Evolutionary conservation across 2,113 vertebrate species (phyloP).

Genomic region (Brienomyrus brachyistius): DNA sequence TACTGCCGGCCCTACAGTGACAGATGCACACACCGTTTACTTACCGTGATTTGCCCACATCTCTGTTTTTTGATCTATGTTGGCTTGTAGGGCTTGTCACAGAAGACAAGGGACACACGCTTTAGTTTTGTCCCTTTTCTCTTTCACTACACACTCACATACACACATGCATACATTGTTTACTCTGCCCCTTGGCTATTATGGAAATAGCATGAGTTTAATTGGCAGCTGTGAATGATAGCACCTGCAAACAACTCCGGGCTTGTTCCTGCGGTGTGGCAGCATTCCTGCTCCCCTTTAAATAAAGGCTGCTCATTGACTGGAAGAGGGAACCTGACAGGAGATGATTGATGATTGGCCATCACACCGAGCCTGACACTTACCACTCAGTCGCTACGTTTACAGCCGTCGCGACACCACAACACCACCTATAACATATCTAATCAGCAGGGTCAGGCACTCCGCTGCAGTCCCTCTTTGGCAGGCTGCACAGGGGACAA

Average conservation of each 20-base stretch:
- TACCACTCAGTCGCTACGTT: constrained; percentile 34
- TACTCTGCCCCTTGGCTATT: constrained; percentile 65
- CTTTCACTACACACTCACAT: constrained; percentile 19
- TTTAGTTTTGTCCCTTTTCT: neutral
- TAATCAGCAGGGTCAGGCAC: constrained; percentile 49
- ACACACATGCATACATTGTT: constrained; percentile 49
- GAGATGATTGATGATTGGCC: constrained; percentile 72
- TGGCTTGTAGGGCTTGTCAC: neutral
- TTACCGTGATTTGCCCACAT: neutral
- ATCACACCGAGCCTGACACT: constrained; percentile 68
- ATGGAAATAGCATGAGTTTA: constrained; percentile 76
- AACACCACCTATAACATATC: constrained; percentile 29
- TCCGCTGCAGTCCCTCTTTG: constrained; percentile 31
- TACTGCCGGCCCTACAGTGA: neutral
- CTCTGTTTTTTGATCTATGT: neutral
- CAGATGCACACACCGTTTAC: neutral
- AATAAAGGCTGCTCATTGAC: constrained; percentile 73
- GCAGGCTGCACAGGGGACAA: constrained; percentile 15
- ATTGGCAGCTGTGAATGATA: constrained; percentile 76
- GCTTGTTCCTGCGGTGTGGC: constrained; percentile 83
- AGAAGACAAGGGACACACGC: neutral
- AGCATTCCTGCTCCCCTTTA: constrained; percentile 79
- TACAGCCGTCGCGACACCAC: constrained; percentile 33
- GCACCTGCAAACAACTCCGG: constrained; percentile 77
- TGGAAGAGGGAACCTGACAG: constrained; percentile 61